phyloP scores from a whole-genome alignment of 2,113 vertebrate species.

The Panthera uncia region DNA sequence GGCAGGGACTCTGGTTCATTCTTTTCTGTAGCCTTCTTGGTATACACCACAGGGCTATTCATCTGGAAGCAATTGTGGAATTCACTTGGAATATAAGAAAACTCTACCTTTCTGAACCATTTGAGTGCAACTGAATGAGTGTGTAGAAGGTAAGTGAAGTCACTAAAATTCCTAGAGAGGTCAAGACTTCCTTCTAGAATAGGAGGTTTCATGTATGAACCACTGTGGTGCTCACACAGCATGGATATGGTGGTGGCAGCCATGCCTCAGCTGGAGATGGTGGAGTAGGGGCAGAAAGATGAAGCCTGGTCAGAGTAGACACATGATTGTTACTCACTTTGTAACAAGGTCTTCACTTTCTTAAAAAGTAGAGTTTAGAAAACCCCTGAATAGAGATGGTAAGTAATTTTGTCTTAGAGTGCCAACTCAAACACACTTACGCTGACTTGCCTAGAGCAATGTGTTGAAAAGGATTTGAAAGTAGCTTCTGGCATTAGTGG shows the following conservation, averaged over 20 bases:
- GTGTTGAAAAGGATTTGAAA: constrained; percentile 25
- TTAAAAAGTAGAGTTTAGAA: not conserved
- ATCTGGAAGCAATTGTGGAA: not conserved
- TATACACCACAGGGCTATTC: not conserved
- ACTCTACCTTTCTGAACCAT: not conserved
- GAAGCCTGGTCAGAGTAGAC: not conserved
- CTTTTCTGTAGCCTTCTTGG: not conserved
- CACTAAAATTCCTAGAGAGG: not conserved
- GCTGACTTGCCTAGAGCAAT: not conserved
- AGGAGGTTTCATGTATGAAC: not conserved
- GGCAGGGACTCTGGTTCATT: not conserved
- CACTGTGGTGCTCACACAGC: not conserved
- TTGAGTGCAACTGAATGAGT: not conserved
- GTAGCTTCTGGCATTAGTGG: not conserved
- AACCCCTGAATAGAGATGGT: not conserved
- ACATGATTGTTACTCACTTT: not conserved
- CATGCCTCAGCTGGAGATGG: not conserved
- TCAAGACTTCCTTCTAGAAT: not conserved
- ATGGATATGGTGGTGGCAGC: not conserved
- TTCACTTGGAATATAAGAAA: not conserved
- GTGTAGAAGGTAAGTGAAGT: not conserved
- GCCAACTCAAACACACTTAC: not conserved
- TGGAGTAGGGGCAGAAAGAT: not conserved
- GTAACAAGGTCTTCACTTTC: not conserved
- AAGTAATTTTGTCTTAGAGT: not conserved